Conservation (phyloP, 2,797 vertebrate species). For the Siniperca undulata region DNA sequence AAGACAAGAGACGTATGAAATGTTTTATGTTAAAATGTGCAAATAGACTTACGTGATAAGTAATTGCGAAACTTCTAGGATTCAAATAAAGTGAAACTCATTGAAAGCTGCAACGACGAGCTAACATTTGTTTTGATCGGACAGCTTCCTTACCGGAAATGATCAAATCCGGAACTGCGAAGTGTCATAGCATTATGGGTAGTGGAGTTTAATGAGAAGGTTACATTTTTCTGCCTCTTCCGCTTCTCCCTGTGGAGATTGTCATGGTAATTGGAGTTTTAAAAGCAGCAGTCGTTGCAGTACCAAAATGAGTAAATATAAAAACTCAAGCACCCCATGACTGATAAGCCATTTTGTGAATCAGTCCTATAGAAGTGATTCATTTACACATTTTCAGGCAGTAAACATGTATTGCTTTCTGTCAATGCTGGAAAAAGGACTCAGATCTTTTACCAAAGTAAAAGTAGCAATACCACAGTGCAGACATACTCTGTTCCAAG, state of each 20-base stretch:
- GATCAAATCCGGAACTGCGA: slow-evolving; percentile 19
- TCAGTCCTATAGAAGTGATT: background rate
- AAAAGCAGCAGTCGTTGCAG: background rate
- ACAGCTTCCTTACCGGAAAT: slow-evolving; percentile 72
- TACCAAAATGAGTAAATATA: background rate
- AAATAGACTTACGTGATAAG: slow-evolving; percentile 49
- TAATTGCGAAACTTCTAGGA: background rate
- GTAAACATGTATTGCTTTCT: background rate
- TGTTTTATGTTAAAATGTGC: too few species aligned
- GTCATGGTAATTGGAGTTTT: background rate
- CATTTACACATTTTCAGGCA: background rate
- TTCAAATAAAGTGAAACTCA: slow-evolving; percentile 31
- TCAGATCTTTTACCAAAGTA: too few species aligned
- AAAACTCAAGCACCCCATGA: background rate
- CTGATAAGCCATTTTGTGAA: background rate
- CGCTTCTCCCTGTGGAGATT: background rate
- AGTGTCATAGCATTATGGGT: slow-evolving; percentile 59
- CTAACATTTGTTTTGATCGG: slow-evolving; percentile 69
- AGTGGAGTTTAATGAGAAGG: slow-evolving; percentile 60
- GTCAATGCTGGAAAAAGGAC: too few species aligned
- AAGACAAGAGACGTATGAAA: rapidly evolving
- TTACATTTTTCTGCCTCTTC: background rate
- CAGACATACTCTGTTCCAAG: too few species aligned
- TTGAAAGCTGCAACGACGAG: slow-evolving; percentile 34
- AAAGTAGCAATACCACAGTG: too few species aligned